Percentiles rank a stretch among this genome's conserved stretches.
These are phyloP conservation scores for Dreissena polymorpha DNA, from an alignment of 1,140 invertebrate species.

Conservation along the genomic window DNA sequence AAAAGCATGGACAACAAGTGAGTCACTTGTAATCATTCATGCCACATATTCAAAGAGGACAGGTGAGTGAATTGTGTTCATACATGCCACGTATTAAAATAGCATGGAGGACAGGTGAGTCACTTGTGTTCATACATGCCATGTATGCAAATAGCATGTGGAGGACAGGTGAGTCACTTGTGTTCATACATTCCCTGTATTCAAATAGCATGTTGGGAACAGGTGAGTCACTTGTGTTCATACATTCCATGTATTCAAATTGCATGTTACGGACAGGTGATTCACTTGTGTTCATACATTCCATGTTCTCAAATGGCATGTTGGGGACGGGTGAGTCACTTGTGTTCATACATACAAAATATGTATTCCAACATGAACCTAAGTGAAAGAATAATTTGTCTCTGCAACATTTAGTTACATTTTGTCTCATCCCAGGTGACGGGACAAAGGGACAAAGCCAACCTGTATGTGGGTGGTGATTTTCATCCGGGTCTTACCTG, in stretches of 20 bases:
- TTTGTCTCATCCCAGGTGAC: constrained; percentile 58
- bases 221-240: constrained; percentile 57
- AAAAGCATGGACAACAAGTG: constrained; percentile 72
- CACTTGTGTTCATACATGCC: background rate
- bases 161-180: constrained; percentile 64
- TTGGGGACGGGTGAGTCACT: constrained; percentile 66
- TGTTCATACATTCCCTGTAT: background rate
- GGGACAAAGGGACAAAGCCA: constrained; percentile 41
- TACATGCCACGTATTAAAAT: too few relatives aligned
- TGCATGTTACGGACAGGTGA: constrained; percentile 74
- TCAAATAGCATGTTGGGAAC: constrained; percentile 70
- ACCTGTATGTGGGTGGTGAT: constrained; percentile 61
- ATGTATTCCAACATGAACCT: background rate
- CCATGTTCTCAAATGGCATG: constrained; percentile 49
- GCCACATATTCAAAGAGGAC: constrained; percentile 50
- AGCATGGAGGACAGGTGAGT: constrained; percentile 71
- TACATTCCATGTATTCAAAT: too few relatives aligned
- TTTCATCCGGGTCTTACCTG: constrained; percentile 58
- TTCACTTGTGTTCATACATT: background rate
- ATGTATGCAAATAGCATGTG: constrained; percentile 59
- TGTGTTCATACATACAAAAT: background rate
- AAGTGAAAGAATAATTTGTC: background rate
- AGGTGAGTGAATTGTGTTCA: constrained; percentile 56
- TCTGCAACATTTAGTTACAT: background rate
- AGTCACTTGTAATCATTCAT: background rate